A percentile compares a stretch with the other conserved stretches of the same genome.
Evolutionary conservation across 2,113 vertebrate species (phyloP).

Genomic region (Podarcis raffonei): DNA sequence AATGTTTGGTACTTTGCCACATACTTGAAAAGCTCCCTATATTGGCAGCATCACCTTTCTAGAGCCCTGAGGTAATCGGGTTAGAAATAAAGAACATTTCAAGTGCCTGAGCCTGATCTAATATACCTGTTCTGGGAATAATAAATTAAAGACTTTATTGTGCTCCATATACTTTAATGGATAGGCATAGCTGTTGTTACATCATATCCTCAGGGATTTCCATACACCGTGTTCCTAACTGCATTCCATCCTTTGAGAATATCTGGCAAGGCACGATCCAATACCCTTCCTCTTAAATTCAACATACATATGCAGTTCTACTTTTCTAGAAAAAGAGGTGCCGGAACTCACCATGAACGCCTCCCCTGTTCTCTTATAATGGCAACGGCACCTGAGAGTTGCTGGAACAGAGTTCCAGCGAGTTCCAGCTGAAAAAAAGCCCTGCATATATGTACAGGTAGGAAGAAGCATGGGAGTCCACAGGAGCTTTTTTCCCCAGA

Average conservation of each 20-base stretch:
- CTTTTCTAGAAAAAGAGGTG: too few relatives aligned
- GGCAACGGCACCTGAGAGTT: too few relatives aligned
- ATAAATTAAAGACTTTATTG: background rate
- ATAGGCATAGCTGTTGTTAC: background rate
- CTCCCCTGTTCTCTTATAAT: too few relatives aligned
- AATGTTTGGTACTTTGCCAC: slow-evolving; percentile 1
- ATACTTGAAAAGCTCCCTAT: background rate
- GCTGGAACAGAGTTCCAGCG: too few relatives aligned
- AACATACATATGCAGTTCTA: background rate
- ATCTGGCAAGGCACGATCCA: background rate
- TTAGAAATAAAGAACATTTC: background rate
- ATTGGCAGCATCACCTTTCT: background rate
- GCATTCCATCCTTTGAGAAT: background rate
- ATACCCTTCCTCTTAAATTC: background rate
- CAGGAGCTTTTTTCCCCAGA: background rate
- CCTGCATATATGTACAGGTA: background rate
- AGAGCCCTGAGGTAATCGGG: background rate
- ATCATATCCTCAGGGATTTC: background rate
- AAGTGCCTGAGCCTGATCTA: background rate
- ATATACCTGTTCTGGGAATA: background rate
- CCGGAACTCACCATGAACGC: too few relatives aligned
- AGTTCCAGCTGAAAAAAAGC: too few relatives aligned
- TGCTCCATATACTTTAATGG: background rate
- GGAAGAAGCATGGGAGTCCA: background rate
- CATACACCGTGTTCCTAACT: background rate